Conservation (phyloP, 1,140 invertebrate genomes). For the Drosophila mayri region DNA sequence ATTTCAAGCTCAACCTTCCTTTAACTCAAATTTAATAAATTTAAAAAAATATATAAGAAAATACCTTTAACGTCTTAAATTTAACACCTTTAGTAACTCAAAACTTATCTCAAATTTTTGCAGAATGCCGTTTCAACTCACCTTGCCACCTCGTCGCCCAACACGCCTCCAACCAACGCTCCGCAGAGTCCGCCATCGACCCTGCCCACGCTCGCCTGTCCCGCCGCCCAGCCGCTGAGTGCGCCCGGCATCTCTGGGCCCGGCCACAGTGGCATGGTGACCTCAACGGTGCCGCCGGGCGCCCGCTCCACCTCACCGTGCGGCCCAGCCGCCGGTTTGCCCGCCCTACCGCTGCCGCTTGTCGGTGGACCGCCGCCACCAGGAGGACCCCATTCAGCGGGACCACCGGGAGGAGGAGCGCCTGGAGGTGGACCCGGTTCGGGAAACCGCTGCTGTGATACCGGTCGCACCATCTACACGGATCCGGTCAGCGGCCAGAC, state of each 20-base stretch:
- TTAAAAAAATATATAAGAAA: not conserved
- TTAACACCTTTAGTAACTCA: not conserved
- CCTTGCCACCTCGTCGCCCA: conserved; percentile 82
- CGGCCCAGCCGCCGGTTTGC: conserved; percentile 85
- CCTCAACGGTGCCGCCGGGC: conserved; percentile 86
- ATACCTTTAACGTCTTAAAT: too few species aligned
- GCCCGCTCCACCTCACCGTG: conserved; percentile 86
- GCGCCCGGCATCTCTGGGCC: conserved; percentile 45
- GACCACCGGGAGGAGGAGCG: conserved; percentile 52
- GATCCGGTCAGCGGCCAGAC: conserved; percentile 96
- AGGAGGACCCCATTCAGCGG: conserved; percentile 65
- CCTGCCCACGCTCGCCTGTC: conserved; percentile 51
- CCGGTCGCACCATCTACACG: conserved; percentile 95
- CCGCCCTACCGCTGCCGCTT: conserved; percentile 42
- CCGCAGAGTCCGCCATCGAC: conserved; percentile 68
- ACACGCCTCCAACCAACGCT: conserved; percentile 75
- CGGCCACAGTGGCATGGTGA: conserved; percentile 74
- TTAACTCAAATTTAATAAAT: not conserved
- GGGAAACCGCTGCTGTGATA: conserved; percentile 93
- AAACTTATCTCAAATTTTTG: not conserved
- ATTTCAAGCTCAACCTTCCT: too few species aligned
- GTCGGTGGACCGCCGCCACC: conserved; percentile 59
- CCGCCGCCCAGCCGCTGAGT: conserved; percentile 53
- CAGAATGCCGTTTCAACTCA: conserved; percentile 85
- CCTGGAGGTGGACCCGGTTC: conserved; percentile 30